A percentile compares a stretch with the other conserved stretches of the same genome.
Evolutionary conservation across 2,797 vertebrate species (phyloP).

Genomic region (Valencia hispanica): DNA sequence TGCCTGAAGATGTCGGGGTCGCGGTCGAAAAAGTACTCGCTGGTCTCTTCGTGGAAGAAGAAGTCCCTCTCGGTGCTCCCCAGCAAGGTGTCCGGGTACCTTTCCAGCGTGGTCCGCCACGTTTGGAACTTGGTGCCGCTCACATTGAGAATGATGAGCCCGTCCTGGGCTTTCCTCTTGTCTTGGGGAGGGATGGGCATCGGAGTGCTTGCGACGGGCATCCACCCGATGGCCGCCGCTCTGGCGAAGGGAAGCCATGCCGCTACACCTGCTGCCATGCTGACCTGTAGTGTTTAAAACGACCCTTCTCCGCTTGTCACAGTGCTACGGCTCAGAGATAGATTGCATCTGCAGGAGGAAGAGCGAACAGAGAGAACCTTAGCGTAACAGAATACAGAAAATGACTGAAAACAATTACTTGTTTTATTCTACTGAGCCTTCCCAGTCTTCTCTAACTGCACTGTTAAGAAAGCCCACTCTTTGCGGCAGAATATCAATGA

Average conservation of each 20-base stretch:
- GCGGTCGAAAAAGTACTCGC: slow-evolving; percentile 95
- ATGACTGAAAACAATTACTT: neutral
- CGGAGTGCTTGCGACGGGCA: slow-evolving; percentile 93
- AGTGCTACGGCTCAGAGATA: slow-evolving; percentile 68
- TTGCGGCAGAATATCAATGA: slow-evolving; percentile 72
- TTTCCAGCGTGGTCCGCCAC: slow-evolving; percentile 92
- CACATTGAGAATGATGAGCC: slow-evolving; percentile 92
- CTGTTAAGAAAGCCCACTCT: slow-evolving; percentile 59
- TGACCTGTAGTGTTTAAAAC: slow-evolving; percentile 67
- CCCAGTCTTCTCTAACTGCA: slow-evolving; percentile 33
- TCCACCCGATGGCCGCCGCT: slow-evolving; percentile 96
- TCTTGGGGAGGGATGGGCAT: slow-evolving; percentile 92
- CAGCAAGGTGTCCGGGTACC: slow-evolving; percentile 93
- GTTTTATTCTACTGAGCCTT: neutral
- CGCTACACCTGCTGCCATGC: slow-evolving; percentile 94
- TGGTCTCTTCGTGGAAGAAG: slow-evolving; percentile 94
- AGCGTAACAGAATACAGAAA: slow-evolving; percentile 29
- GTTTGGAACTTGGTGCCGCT: slow-evolving; percentile 96
- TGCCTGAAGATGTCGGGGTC: slow-evolving; percentile 97
- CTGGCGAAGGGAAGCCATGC: slow-evolving; percentile 95
- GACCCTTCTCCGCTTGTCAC: slow-evolving; percentile 71
- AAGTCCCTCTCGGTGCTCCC: slow-evolving; percentile 94
- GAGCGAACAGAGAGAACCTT: slow-evolving; percentile 47
- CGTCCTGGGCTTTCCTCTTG: slow-evolving; percentile 87
- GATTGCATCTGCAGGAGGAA: slow-evolving; percentile 75